Base-by-base conservation (phyloP, 2,888 invertebrate species). In the Hypomecis punctinalis region DNA sequence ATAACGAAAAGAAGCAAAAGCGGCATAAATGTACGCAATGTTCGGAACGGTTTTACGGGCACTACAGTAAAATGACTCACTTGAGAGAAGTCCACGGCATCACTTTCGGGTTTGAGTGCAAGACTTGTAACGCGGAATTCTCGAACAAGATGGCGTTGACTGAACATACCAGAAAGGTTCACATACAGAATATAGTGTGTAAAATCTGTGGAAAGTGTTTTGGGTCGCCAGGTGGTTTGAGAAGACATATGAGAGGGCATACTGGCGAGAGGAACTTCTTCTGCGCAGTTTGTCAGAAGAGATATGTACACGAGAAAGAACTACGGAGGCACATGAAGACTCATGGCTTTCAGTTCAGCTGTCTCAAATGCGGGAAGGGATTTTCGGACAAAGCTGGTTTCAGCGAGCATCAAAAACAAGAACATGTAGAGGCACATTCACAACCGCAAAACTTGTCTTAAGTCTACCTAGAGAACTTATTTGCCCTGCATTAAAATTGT, bases 11-110 rank as follows among this genome's bases (percentile, higher is more conserved):
- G 68, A 89, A 86, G 47, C 80, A 82, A 9, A 91, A 88, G 37
- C 92, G 90, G 0, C 61, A 91, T 5, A 92, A 91, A 78, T 93
- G 93, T 66, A 88, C 91, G 0, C 92, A 90, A 60, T 93, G 93
- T 42, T 80, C 90, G 61, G 91, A 93, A 70, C 73, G 93, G 8
- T 93, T 93, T 51, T 79, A 91, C 0, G 91, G 90, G 65, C 91
- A 93, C 64, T 92, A 93, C 51, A 80, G 81, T 1, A 91, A 91
- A 63, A 90, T 92, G 91, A 88, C 88, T 3, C 93, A 93, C 66
- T 71, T 93, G 61, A 90, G 84, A 68, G 86, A 88, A 66, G 85
- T 79, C 0, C 93, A 93, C 58, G 91, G 89, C 0, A 91, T 92
- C 5, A 74, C 84, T 0, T 90, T 90, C 36, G 86, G 82, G 0